phyloP scores from a whole-genome alignment of 2,113 vertebrate genomes.

The Tyto alba region DNA sequence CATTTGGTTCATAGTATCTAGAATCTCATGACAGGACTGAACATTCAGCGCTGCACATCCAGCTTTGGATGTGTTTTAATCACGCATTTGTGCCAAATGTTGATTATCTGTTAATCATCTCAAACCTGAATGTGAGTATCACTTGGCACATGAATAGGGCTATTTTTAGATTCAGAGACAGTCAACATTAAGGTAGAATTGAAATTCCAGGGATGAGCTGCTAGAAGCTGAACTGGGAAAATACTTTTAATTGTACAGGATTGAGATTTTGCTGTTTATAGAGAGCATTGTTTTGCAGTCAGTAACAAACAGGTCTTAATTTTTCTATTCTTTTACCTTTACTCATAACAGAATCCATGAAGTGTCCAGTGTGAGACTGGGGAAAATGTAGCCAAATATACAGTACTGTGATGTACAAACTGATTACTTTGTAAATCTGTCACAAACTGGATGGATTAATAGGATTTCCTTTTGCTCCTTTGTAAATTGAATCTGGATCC shows the following conservation, averaged over 20 bases:
- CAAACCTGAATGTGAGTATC: constrained; percentile 38
- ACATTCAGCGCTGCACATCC: not conserved
- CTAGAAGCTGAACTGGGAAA: constrained; percentile 28
- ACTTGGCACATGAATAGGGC: constrained; percentile 10
- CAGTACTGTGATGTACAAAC: not conserved
- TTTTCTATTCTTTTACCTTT: not conserved
- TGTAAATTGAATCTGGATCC: not conserved
- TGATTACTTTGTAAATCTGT: not conserved
- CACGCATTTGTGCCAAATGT: constrained; percentile 29
- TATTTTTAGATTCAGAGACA: constrained; percentile 63
- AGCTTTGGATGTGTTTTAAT: constrained; percentile 56
- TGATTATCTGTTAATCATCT: constrained; percentile 54
- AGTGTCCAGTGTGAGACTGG: not conserved
- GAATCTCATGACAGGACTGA: not conserved
- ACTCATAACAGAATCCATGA: not conserved
- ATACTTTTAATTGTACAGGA: constrained; percentile 36
- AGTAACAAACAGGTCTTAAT: constrained; percentile 44
- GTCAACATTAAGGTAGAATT: not conserved
- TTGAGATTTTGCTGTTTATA: constrained; percentile 57
- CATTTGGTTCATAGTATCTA: not conserved
- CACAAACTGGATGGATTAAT: not conserved
- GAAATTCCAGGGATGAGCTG: constrained; percentile 41
- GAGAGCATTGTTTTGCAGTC: constrained; percentile 55
- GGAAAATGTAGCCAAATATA: not conserved
- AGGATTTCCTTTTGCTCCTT: not conserved